These are phyloP conservation scores for Heteromurus nitidus DNA, from an alignment of 2,888 invertebrate species.

Conservation along the genomic window DNA sequence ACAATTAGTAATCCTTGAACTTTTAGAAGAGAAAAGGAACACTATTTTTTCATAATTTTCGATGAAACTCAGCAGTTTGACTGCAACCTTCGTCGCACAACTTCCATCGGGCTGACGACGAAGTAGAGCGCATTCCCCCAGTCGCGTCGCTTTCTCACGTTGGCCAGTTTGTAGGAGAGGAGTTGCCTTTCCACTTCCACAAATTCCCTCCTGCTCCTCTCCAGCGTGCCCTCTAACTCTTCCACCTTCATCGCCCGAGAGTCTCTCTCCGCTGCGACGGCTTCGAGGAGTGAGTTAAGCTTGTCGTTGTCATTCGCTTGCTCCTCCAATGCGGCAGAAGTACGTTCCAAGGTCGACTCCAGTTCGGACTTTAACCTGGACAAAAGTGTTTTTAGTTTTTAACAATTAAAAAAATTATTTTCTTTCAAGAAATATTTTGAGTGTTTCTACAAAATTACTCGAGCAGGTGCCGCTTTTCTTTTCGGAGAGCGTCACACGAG, in stretches of 20 bases:
- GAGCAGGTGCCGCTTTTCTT: constrained; percentile 32
- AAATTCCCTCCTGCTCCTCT: constrained; percentile 8
- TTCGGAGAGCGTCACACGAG: constrained; percentile 14
- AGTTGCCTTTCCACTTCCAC: constrained; percentile 47
- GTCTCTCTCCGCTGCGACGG: constrained; percentile 16
- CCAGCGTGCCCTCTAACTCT: constrained; percentile 25
- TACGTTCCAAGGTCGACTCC: constrained; percentile 15
- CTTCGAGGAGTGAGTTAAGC: constrained; percentile 6
- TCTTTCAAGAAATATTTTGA: no score
- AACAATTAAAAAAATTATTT: no score
- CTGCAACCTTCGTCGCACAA: not conserved
- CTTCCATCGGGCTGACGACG: constrained; percentile 47
- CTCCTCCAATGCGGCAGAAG: not conserved
- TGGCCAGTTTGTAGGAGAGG: constrained; percentile 37
- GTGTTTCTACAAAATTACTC: no score
- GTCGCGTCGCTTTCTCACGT: constrained; percentile 54
- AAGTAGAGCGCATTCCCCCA: constrained; percentile 62
- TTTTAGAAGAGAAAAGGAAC: no score
- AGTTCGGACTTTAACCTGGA: constrained; percentile 22
- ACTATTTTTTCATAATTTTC: no score
- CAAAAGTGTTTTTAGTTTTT: no score
- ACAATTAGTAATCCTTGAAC: no score
- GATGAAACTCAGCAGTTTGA: no score
- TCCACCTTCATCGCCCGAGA: not conserved
- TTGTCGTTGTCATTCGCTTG: constrained; percentile 16